Percentiles rank a stretch among this genome's conserved stretches.
These are phyloP conservation scores for Mycogona germanica DNA, from an alignment of 2,888 invertebrate genomes.

Conservation along the genomic window DNA sequence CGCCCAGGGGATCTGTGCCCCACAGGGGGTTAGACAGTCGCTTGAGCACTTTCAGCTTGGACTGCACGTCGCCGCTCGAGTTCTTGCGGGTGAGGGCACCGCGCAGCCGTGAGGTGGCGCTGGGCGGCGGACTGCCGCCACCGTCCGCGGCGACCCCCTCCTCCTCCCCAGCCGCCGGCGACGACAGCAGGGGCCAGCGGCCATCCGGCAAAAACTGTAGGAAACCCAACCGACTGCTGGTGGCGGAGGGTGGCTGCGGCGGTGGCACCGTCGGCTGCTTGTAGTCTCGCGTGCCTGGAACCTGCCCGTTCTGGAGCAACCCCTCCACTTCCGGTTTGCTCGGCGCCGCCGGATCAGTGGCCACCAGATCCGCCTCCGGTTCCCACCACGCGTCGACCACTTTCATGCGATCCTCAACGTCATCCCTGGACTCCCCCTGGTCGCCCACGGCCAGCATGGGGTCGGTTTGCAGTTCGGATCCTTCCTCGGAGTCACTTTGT, in stretches of 20 bases:
- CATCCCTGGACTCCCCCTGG: no score
- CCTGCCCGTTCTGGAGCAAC: background rate
- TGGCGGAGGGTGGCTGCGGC: background rate
- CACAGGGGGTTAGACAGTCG: slow-evolving; percentile 79
- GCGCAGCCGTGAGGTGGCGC: background rate
- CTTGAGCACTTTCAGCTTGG: slow-evolving; percentile 63
- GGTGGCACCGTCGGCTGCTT: background rate
- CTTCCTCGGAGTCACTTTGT: no score
- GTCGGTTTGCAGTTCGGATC: no score
- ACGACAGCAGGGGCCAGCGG: background rate
- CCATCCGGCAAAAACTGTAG: background rate
- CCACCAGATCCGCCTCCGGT: no score
- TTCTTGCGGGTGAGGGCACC: background rate
- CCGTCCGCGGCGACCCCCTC: no score
- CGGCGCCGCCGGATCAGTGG: no score
- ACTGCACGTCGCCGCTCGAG: background rate
- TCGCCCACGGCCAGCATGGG: no score
- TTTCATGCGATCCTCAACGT: no score
- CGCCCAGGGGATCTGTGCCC: slow-evolving; percentile 78
- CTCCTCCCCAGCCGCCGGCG: background rate
- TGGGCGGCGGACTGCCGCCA: no score
- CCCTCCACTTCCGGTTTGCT: no score
- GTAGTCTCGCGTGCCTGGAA: background rate
- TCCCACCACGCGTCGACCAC: no score
- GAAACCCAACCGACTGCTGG: background rate